Conservation (phyloP, 2,888 invertebrate species). For the Plutella xylostella region DNA sequence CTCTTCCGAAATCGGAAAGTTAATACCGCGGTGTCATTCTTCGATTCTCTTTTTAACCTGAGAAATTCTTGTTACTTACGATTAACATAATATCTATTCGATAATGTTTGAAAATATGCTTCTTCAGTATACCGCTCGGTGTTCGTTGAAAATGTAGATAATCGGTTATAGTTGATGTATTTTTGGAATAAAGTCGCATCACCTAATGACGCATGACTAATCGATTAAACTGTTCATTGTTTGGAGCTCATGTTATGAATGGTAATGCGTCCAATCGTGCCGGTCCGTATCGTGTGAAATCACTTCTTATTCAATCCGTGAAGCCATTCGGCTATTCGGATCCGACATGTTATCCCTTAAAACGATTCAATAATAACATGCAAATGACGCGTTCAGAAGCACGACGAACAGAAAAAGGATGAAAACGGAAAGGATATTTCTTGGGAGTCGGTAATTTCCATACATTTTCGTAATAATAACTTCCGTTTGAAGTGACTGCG, state of each 20-base stretch:
- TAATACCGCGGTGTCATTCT: slow-evolving; percentile 25
- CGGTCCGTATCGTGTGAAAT: slow-evolving; percentile 42
- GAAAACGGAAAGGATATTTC: slow-evolving; percentile 41
- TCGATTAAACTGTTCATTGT: slow-evolving; percentile 17
- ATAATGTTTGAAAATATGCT: background rate
- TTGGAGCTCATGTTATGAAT: slow-evolving; percentile 30
- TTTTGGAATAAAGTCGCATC: background rate
- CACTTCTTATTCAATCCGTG: slow-evolving; percentile 44
- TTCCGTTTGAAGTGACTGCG: slow-evolving; percentile 50
- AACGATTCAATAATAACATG: slow-evolving; percentile 58
- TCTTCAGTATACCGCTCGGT: background rate
- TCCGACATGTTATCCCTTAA: slow-evolving; percentile 55
- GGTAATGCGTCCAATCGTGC: slow-evolving; percentile 21
- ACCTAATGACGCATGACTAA: background rate
- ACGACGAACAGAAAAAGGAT: slow-evolving; percentile 40
- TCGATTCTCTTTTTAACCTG: background rate
- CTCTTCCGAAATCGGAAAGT: slow-evolving; percentile 48
- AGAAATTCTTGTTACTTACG: background rate
- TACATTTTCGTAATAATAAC: slow-evolving; percentile 61
- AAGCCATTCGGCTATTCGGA: slow-evolving; percentile 44
- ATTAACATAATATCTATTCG: slow-evolving; percentile 1
- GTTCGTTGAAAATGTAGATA: background rate
- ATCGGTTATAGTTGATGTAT: too few species aligned
- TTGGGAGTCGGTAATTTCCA: slow-evolving; percentile 53
- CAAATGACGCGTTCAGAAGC: slow-evolving; percentile 51